Base-by-base conservation (phyloP, 2,797 vertebrate genomes). In the Tenualosa thibaudeaui region DNA sequence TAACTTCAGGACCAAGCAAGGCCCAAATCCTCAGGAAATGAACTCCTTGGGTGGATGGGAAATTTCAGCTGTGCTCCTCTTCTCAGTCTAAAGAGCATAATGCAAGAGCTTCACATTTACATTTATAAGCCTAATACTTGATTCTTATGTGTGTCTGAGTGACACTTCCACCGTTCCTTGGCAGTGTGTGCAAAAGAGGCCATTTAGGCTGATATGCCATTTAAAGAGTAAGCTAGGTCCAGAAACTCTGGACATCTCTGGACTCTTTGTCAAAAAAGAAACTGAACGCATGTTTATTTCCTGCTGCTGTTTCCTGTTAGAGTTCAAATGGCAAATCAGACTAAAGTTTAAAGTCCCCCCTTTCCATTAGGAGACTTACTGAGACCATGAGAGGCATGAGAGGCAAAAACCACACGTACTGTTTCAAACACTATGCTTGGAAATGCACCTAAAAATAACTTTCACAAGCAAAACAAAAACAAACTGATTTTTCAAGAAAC, bases 231-330 rank as follows among this genome's bases (percentile, higher is more conserved):
- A 71, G n/a, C 24, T 5, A 37, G 68, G 40, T 75, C 13, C 17
- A 43, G 22, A 75, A 75, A 5, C 19, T 46, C 37, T 22, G 19
- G 71, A 75, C 68, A 75, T 40, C n/a, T n/a, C n/a, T n/a, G n/a
- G n/a, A n/a, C n/a, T n/a, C n/a, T n/a, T 75, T 40, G 68, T 17
- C 68, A 22, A 78, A 65, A 78, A 78, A 78, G 40, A 78, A 78
- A 78, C 71, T 43, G 37, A 78, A 78, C 22, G 26, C 40, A 78
- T 46, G 40, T 43, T 22, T 3, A 46, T 43, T 78, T 78, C 40
- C 71, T 78, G 15, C 22, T 46, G 15, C 17, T n/a, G 37, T 46
- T 78, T 78, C 71, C 71, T 78, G 71, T 78, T 17, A 8, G 40
- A 19, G 15, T 78, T 78, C 71, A 78, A 46, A 46, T 78, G 71